Conservation (phyloP, 2,797 vertebrate species). For the Atherinosoma microstoma region DNA sequence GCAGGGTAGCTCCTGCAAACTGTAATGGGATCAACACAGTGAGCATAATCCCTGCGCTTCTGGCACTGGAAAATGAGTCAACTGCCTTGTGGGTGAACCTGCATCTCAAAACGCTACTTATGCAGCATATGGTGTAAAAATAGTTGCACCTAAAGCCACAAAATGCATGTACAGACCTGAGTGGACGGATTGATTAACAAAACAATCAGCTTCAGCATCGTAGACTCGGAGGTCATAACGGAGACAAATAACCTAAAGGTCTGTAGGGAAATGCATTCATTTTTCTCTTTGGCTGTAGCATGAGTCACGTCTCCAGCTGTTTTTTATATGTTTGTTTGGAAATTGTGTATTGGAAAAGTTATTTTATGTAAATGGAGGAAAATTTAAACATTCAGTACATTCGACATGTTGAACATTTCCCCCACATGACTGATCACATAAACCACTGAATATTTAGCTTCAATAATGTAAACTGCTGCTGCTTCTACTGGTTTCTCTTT, state of each 20-base stretch:
- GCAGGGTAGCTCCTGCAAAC: background rate
- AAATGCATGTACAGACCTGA: background rate
- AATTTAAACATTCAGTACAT: background rate
- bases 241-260: background rate
- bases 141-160: background rate
- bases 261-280: background rate
- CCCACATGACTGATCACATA: background rate
- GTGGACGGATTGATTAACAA: conserved; percentile 4
- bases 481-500: too few relatives aligned
- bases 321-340: too few relatives aligned
- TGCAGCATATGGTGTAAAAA: background rate
- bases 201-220: background rate
- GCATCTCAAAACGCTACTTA: background rate
- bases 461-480: background rate
- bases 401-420: background rate
- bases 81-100: background rate
- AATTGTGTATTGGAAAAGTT: too few relatives aligned
- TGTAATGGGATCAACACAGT: background rate
- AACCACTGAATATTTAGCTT: background rate
- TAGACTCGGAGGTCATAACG: background rate
- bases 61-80: background rate
- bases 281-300: background rate
- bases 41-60: background rate
- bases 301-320: too few relatives aligned
- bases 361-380: background rate